These are phyloP conservation scores for Zaprionus inermis DNA, from an alignment of 1,140 invertebrate species.

Conservation along the genomic window DNA sequence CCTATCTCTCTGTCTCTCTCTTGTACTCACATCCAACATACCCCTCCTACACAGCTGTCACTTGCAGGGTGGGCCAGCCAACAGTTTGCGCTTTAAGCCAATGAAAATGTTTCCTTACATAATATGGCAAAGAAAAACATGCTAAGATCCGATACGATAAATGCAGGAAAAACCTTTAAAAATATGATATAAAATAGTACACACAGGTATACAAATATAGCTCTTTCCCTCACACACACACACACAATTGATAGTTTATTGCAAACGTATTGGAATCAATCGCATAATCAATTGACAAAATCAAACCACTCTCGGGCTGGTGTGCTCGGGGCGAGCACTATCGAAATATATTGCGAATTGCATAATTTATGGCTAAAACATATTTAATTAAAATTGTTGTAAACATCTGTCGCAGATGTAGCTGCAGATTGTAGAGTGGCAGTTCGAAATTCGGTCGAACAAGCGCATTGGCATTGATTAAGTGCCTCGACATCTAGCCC, in stretches of 20 bases:
- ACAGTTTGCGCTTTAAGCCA: background rate
- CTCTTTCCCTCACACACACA: background rate
- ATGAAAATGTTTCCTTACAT: constrained; percentile 2
- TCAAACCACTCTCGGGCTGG: background rate
- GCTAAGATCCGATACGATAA: background rate
- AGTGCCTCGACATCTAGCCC: constrained; percentile 7
- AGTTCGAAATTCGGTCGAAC: constrained; percentile 2
- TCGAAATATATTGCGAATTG: background rate
- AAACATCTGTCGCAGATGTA: constrained; percentile 23
- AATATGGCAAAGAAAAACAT: background rate
- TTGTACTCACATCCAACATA: background rate
- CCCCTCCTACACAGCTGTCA: background rate
- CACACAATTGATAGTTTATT: background rate
- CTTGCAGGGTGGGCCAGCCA: background rate
- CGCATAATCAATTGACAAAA: constrained; percentile 1
- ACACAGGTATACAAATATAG: background rate
- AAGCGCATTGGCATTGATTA: constrained; percentile 18
- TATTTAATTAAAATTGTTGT: constrained; percentile 9
- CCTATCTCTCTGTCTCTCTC: background rate
- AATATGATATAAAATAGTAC: background rate
- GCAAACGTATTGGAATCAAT: background rate
- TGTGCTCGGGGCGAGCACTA: background rate
- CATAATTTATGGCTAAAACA: constrained; percentile 18
- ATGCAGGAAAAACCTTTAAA: background rate
- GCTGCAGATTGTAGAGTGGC: constrained; percentile 3